Evolutionary conservation across 1,140 invertebrate species (phyloP).

Genomic region (Drosophila sulfurigaster): DNA sequence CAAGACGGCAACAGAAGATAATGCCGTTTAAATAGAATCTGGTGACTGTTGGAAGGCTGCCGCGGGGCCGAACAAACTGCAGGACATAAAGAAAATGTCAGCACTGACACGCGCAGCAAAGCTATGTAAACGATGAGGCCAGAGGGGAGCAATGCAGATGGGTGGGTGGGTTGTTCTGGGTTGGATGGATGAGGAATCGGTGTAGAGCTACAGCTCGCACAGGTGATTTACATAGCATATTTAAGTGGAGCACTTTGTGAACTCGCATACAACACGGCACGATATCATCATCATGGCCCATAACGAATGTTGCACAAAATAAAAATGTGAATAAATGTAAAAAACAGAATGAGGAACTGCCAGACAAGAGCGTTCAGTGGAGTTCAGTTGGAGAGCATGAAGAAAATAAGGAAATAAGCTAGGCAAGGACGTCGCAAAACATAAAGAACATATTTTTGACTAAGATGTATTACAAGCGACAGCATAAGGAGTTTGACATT

Average conservation of each 20-base stretch:
- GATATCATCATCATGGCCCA: constrained; percentile 58
- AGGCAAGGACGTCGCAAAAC: constrained; percentile 34
- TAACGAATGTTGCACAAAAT: constrained; percentile 67
- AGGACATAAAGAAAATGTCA: constrained; percentile 78
- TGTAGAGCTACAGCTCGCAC: constrained; percentile 55
- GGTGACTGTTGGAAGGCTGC: constrained; percentile 43
- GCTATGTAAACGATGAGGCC: constrained; percentile 13
- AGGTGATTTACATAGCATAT: constrained; percentile 83
- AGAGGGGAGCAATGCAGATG: background rate
- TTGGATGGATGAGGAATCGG: constrained; percentile 39
- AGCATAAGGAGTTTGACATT: constrained; percentile 81
- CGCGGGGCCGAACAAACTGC: constrained; percentile 64
- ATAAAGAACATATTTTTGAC: constrained; percentile 75
- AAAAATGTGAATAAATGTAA: constrained; percentile 34
- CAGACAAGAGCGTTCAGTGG: constrained; percentile 6
- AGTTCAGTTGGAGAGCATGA: background rate
- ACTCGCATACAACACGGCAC: constrained; percentile 46
- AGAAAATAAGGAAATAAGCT: constrained; percentile 46
- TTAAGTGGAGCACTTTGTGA: constrained; percentile 82
- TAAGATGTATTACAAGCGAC: constrained; percentile 81
- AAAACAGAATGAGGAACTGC: constrained; percentile 8
- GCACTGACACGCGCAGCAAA: constrained; percentile 52
- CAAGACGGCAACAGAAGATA: constrained; percentile 67
- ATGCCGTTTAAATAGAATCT: constrained; percentile 81
- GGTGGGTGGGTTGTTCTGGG: too few species aligned